phyloP scores from a whole-genome alignment of 1,140 invertebrate genomes.

The Berghia stephanieae region DNA sequence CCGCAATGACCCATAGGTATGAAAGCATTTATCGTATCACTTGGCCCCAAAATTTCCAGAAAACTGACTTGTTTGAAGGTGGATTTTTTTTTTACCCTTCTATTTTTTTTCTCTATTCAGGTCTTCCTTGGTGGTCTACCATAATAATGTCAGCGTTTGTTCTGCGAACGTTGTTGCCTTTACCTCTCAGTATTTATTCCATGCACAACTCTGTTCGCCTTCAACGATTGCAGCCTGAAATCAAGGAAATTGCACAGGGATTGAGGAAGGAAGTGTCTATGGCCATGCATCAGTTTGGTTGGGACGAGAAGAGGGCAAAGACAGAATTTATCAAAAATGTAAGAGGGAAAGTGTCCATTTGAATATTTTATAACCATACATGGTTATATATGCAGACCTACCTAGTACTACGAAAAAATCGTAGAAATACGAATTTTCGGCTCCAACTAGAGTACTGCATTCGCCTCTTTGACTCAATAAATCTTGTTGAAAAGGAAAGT shows the following conservation, averaged over 20 bases:
- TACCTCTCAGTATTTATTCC: conserved; percentile 79
- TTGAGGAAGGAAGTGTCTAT: conserved; percentile 76
- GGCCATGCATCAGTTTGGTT: conserved; percentile 75
- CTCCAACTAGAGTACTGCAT: no score
- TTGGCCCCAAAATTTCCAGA: background rate
- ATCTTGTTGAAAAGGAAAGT: no score
- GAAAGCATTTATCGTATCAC: background rate
- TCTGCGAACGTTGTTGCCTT: conserved; percentile 74
- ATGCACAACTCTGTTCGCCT: conserved; percentile 78
- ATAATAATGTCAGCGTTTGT: conserved; percentile 78
- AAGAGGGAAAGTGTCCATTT: no score
- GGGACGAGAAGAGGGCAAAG: conserved; percentile 76
- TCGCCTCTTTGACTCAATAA: no score
- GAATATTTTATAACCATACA: conserved; percentile 11
- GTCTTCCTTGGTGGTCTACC: conserved; percentile 85
- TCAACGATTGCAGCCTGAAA: conserved; percentile 77
- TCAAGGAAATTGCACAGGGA: conserved; percentile 76
- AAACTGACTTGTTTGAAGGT: background rate
- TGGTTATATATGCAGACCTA: background rate
- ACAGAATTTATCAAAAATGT: conserved; percentile 75
- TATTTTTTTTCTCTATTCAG: conserved; percentile 63
- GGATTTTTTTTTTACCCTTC: background rate
- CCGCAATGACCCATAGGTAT: background rate
- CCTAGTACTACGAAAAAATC: no score
- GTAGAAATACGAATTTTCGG: no score